A percentile compares a stretch with the other conserved stretches of the same genome.
Conservation (phyloP, 2,113 vertebrate species). For the Colius striatus region DNA sequence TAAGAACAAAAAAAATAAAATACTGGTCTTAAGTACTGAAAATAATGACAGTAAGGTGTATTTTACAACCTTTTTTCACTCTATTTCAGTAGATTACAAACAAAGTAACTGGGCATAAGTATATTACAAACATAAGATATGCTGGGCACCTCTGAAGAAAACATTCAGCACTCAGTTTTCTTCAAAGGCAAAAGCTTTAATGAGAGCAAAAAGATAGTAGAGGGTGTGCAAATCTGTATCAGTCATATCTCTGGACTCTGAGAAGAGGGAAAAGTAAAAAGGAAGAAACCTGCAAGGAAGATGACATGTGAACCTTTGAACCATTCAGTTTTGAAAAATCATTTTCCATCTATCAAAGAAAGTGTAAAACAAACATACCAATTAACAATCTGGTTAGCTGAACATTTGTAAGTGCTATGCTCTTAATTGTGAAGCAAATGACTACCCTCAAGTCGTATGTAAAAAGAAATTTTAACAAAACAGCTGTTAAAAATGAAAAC, state of each 20-base stretch:
- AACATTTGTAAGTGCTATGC: conserved; percentile 33
- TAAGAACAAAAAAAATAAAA: not conserved
- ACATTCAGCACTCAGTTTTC: not conserved
- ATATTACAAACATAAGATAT: not conserved
- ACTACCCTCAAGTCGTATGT: conserved; percentile 13
- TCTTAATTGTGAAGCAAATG: conserved; percentile 41
- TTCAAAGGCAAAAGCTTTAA: not conserved
- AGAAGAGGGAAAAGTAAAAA: not conserved
- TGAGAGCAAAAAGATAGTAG: not conserved
- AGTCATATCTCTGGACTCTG: not conserved
- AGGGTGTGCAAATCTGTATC: not conserved
- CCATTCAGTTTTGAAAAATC: not conserved
- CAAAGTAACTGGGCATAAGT: too few relatives aligned
- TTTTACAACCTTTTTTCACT: not conserved
- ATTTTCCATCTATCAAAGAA: conserved; percentile 28
- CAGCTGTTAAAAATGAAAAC: conserved; percentile 37
- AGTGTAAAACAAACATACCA: not conserved
- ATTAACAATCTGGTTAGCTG: conserved; percentile 61
- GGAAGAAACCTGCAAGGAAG: not conserved
- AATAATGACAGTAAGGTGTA: not conserved
- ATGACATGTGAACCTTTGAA: not conserved
- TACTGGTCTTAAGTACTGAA: not conserved
- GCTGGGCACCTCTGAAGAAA: not conserved
- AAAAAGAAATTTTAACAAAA: conserved; percentile 33
- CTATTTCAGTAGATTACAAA: not conserved